These are phyloP conservation scores for Artibeus lituratus DNA, from an alignment of 2,797 vertebrate species.

Conservation along the genomic window DNA sequence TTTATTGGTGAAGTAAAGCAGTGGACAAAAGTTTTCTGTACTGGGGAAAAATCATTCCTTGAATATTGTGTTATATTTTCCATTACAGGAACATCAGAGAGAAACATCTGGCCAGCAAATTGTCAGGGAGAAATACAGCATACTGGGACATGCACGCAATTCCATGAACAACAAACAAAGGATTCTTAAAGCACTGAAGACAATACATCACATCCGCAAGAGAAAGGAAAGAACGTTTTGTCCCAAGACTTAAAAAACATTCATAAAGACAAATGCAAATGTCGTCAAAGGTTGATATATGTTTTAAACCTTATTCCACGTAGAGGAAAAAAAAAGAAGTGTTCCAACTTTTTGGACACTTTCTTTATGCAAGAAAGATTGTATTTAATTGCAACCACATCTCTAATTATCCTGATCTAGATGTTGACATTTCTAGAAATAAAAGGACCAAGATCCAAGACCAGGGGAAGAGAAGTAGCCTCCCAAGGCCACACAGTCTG, in stretches of 20 bases:
- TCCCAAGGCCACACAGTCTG: not conserved
- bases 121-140: not conserved
- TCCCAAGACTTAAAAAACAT: not conserved
- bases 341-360: not conserved
- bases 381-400: not conserved
- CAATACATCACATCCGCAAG: not conserved
- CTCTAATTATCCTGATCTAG: not conserved
- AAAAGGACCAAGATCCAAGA: not conserved
- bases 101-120: conserved; percentile 41
- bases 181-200: not conserved
- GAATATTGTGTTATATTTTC: conserved; percentile 9
- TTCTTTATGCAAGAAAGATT: conserved; percentile 25
- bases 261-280: not conserved
- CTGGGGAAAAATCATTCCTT: not conserved
- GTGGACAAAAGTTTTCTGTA: not conserved
- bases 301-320: not conserved
- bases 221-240: not conserved
- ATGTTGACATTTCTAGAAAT: not conserved
- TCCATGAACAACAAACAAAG: not conserved
- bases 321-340: not conserved
- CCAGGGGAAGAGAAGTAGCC: not conserved
- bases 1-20: conserved; percentile 21
- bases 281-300: not conserved
- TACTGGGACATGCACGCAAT: not conserved
- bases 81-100: conserved; percentile 12